Percentiles rank a stretch among this genome's conserved stretches.
Evolutionary conservation across 2,113 vertebrate genomes (phyloP).

Genomic region (Fregata magnificens): DNA sequence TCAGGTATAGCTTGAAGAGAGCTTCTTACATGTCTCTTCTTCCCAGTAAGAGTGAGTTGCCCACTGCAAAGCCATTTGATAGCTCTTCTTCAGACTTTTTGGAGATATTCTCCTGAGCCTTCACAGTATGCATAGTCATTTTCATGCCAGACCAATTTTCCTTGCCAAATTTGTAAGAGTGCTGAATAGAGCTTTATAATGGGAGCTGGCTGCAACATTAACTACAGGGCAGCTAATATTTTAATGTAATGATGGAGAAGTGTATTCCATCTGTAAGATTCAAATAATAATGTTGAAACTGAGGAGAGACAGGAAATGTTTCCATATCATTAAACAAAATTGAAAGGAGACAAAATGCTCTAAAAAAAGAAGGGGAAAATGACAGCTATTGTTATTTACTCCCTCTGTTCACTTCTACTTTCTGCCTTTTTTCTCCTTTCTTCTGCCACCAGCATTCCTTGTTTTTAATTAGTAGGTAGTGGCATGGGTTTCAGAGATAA

Average conservation of each 20-base stretch:
- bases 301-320: neutral
- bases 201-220: neutral
- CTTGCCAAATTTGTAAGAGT: neutral
- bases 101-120: neutral
- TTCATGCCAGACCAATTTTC: neutral
- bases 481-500: neutral
- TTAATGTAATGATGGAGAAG: neutral
- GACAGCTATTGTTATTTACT: neutral
- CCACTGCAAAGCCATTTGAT: neutral
- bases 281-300: neutral
- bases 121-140: neutral
- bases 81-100: neutral
- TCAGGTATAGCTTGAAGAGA: neutral
- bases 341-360: neutral
- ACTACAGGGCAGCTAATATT: neutral
- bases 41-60: neutral
- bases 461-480: neutral
- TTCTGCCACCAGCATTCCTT: neutral
- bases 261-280: neutral
- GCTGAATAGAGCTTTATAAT: neutral
- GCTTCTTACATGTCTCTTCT: neutral
- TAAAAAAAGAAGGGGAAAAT: neutral
- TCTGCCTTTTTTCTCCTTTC: neutral
- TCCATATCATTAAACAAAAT: neutral
- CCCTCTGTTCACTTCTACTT: neutral